A percentile compares a stretch with the other conserved stretches of the same genome.
Conservation (phyloP, 2,888 invertebrate species). For the Cetonia aurata region DNA sequence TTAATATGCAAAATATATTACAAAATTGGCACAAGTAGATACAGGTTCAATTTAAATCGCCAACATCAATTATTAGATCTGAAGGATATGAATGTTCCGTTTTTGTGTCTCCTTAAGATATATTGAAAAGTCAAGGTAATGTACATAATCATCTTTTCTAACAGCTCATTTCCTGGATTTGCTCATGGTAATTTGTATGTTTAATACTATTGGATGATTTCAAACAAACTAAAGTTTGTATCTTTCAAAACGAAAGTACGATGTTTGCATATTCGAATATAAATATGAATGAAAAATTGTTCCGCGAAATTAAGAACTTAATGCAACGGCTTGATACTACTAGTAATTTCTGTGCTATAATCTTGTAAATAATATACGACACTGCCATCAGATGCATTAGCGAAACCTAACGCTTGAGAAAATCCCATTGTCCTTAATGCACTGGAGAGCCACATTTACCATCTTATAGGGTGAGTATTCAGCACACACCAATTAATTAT, state of each 20-base stretch:
- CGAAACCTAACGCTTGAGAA: not conserved
- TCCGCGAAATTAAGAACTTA: too few species aligned
- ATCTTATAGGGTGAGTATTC: not conserved
- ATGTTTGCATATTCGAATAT: too few species aligned
- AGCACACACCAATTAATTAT: not conserved
- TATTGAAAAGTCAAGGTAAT: conserved; percentile 29
- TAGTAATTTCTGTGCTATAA: too few species aligned
- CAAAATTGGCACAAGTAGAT: too few species aligned
- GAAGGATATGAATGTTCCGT: not conserved
- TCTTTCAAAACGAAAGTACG: too few species aligned
- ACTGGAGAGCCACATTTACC: not conserved
- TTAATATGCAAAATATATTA: too few species aligned
- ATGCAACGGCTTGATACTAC: too few species aligned
- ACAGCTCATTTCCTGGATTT: not conserved
- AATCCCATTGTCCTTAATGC: conserved; percentile 13
- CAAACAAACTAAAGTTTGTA: too few species aligned
- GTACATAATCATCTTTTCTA: conserved; percentile 21
- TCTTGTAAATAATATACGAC: too few species aligned
- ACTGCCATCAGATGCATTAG: conserved; percentile 5
- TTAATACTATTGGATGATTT: not conserved
- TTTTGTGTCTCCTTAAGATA: conserved; percentile 5
- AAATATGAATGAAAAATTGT: too few species aligned
- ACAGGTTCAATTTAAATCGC: too few species aligned
- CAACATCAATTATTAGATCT: too few species aligned
- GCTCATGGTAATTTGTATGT: not conserved